Base-by-base conservation (phyloP, 2,888 invertebrate species). In the Melangyna quadrimaculata region DNA sequence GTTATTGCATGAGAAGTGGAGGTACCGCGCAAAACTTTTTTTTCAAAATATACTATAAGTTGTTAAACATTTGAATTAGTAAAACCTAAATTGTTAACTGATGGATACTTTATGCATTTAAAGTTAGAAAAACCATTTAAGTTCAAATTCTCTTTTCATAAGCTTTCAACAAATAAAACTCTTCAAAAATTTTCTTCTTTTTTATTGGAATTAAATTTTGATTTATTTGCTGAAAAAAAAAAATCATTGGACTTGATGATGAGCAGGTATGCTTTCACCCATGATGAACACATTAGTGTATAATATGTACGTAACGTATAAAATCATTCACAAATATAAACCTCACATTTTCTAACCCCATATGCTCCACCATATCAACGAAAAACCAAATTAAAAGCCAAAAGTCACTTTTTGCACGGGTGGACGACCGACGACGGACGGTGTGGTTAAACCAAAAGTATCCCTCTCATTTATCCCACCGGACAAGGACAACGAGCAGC, bases 371-470 rank as follows among this genome's bases (percentile, higher is more conserved):
- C 22, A n/a, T 19, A 51, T 14, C 22, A 48, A 55, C 35, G 22
- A 48, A 57, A 63, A 73, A 55, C 61, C 78, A 74, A 83, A 83
- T 83, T 83, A 78, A 83, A 83, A 83, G 82, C 70, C 45, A 65
- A 74, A 83, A 83, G 29, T 55, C 40, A 59, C 32, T 55, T 61
- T 24, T 45, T 19, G n/a, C 43, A 35, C 53, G n/a, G n/a, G n/a
- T n/a, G n/a, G n/a, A n/a, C n/a, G n/a, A n/a, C n/a, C n/a, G n/a
- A n/a, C n/a, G n/a, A n/a, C n/a, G n/a, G n/a, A n/a, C n/a, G 45
- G 22, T 43, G 19, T 17, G 57, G 37, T 37, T n/a, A 45, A 19
- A 27, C 43, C 40, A 43, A 63, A 24, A 63, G 45, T 65, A 65
- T 45, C 65, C 65, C 14, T 45, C 6, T 10, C 22, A 59, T 32